Evolutionary conservation across 2,113 vertebrate genomes (phyloP).

Genomic region (Oreamnos americanus): DNA sequence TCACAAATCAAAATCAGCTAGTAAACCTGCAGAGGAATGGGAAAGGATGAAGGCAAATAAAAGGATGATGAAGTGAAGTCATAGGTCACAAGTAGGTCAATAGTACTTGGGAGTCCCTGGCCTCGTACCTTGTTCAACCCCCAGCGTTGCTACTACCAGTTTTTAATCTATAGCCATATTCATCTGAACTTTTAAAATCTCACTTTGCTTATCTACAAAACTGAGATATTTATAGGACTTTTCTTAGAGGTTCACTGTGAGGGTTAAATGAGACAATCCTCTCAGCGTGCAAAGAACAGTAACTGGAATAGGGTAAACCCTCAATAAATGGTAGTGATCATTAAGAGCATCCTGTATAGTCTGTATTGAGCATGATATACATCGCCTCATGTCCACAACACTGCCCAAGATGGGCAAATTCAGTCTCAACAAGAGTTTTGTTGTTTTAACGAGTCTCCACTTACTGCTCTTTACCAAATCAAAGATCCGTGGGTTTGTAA

Average conservation of each 20-base stretch:
- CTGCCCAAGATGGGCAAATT: background rate
- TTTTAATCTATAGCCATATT: constrained; percentile 5
- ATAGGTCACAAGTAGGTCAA: background rate
- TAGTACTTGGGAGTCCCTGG: background rate
- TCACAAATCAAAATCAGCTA: constrained; percentile 14
- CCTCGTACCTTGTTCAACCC: background rate
- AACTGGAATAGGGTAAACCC: background rate
- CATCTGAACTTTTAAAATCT: constrained; percentile 20
- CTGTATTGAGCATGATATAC: background rate
- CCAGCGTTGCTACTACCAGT: background rate
- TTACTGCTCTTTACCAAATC: background rate
- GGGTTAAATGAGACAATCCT: constrained; percentile 44
- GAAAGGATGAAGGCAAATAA: background rate
- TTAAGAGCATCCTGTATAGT: background rate
- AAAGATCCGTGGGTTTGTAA: background rate
- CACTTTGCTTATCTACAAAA: constrained; percentile 41
- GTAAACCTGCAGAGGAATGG: background rate
- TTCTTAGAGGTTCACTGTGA: constrained; percentile 24
- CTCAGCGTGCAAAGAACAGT: constrained; percentile 9
- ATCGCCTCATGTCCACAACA: background rate
- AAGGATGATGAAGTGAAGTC: background rate
- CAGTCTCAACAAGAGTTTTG: background rate
- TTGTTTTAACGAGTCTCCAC: constrained; percentile 4
- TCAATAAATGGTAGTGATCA: background rate
- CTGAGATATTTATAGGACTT: constrained; percentile 47